These are phyloP conservation scores for Regulus satrapa DNA, from an alignment of 2,113 vertebrate genomes.

Conservation along the genomic window DNA sequence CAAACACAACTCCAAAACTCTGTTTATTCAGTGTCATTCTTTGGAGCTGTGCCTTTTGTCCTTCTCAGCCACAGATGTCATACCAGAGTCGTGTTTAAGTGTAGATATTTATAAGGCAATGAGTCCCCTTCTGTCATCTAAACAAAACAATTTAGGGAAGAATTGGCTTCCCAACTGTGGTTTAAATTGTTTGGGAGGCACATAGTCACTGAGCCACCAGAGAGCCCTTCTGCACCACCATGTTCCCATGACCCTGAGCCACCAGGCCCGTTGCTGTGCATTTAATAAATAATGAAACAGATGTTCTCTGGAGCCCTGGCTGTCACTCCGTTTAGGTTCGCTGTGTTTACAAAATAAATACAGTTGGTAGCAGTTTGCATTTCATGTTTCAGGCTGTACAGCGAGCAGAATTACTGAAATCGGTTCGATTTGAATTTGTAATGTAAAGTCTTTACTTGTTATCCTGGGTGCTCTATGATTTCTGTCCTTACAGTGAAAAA, in stretches of 20 bases:
- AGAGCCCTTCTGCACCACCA: neutral
- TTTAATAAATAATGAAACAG: neutral
- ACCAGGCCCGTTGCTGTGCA: neutral
- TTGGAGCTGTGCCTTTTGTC: neutral
- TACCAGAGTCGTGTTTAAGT: neutral
- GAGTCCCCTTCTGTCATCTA: neutral
- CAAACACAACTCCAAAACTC: neutral
- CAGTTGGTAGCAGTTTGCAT: neutral
- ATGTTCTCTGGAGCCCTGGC: neutral
- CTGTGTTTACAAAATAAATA: neutral
- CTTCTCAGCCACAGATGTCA: neutral
- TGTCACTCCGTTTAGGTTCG: neutral
- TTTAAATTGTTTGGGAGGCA: neutral
- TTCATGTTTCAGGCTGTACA: neutral
- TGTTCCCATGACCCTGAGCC: conserved; percentile 44
- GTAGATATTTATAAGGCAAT: neutral
- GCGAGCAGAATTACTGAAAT: neutral
- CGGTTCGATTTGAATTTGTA: neutral
- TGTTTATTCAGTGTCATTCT: neutral
- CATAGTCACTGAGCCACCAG: neutral
- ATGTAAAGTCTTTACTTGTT: neutral
- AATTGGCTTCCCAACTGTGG: neutral
- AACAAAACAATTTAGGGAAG: neutral
- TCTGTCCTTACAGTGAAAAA: neutral
- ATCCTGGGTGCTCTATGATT: neutral